Conservation (phyloP, 2,888 invertebrate genomes). For the Lamellibrachia columna region DNA sequence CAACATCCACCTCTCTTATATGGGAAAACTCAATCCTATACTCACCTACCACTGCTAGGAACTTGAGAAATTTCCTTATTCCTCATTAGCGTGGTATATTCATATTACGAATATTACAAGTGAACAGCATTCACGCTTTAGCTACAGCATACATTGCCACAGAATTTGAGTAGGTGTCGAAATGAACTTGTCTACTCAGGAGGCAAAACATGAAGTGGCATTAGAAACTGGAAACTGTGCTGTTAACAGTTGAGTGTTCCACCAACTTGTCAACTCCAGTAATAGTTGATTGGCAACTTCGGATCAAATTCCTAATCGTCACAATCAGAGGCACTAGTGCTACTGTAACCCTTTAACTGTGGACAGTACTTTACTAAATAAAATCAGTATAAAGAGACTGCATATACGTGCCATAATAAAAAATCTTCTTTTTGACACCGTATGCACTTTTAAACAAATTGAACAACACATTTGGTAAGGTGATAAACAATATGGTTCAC, state of each 20-base stretch:
- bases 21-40: background rate
- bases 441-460: too few species aligned
- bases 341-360: background rate
- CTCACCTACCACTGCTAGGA: background rate
- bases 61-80: background rate
- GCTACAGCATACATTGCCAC: background rate
- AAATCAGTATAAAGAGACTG: too few species aligned
- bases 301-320: background rate
- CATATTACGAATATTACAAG: background rate
- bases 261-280: background rate
- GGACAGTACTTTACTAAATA: background rate
- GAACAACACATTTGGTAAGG: too few species aligned
- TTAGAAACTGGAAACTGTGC: conserved; percentile 8
- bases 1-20: background rate
- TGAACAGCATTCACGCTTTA: background rate
- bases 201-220: background rate
- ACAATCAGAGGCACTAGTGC: background rate
- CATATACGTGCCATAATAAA: too few species aligned
- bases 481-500: too few species aligned
- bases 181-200: background rate
- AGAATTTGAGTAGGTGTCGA: background rate
- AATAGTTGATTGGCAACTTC: background rate
- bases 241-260: background rate
- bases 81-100: background rate
- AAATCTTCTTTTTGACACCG: too few species aligned